Evolutionary conservation across 2,113 vertebrate species (phyloP), one percentile per base, ranked within the genome.

Genomic region (Falco punctatus): DNA sequence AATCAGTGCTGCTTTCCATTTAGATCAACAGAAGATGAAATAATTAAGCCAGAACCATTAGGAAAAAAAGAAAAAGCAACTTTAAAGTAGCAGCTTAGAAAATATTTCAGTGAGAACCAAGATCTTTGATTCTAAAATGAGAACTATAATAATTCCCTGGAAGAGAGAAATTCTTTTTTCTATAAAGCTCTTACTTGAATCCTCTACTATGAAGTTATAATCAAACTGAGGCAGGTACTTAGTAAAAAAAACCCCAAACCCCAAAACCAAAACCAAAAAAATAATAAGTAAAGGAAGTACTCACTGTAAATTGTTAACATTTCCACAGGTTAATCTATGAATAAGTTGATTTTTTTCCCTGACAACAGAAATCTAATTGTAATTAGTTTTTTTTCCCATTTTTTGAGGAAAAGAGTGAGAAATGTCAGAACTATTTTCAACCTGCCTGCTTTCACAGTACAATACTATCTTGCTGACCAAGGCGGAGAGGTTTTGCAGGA

Each of bases 271-370:
- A 92, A n/a, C 8, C 0, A 13, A 91, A 79, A 23, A 17, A 79
- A 79, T 26, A 74, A 24, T 35, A 92, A 66, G 23, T n/a, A 87
- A 86, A 93, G 10, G 23, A 86, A 85, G 15, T 24, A 75, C 14
- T 87, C 46, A 59, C 2, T 5, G 42, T 32, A 71, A 35, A 65
- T 44, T 89, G 28, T 49, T 94, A 82, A 72, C 55, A 93, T 70
- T 87, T 91, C 49, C 17, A 94, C 94, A 93, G 18, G 26, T 88
- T 96, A 84, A 86, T 88, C 27, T 81, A 30, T 17, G 79, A 26
- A 12, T 88, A 70, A 57, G 22, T 19, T 40, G 46, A 19, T 27
- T 42, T 61, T 70, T 51, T 35, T 19, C 27, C 27, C 62, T 89
- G 54, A 64, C 38, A 75, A 91, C 18, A 84, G 18, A 84, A 86